These are phyloP conservation scores for Callopanchax toddi DNA, from an alignment of 2,113 vertebrate genomes.

Conservation along the genomic window DNA sequence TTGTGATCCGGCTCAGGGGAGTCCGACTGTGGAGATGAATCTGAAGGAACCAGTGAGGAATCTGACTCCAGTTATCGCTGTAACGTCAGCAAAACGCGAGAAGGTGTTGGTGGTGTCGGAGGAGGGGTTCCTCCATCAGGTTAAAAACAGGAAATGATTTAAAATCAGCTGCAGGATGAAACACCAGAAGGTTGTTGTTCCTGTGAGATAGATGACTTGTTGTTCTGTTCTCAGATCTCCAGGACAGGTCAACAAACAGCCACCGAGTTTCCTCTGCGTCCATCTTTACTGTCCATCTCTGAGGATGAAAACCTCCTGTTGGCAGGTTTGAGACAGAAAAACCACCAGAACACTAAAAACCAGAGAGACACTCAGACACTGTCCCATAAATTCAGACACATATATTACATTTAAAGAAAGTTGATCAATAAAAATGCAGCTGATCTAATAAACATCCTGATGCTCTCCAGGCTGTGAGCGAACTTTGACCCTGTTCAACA, in stretches of 20 bases:
- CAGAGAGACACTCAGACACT: too few species aligned
- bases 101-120: constrained; percentile 74
- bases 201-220: neutral
- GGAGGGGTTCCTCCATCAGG: constrained; percentile 75
- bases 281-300: constrained; percentile 72
- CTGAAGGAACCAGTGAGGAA: constrained; percentile 26
- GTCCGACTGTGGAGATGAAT: constrained; percentile 40
- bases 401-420: too few species aligned
- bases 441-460: too few species aligned
- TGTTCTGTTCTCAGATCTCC: constrained; percentile 72
- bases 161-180: too few species aligned
- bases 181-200: neutral
- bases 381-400: too few species aligned
- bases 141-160: too few species aligned
- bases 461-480: constrained; percentile 77
- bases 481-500: constrained; percentile 68
- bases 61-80: constrained; percentile 44
- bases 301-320: constrained; percentile 81
- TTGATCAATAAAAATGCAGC: too few species aligned
- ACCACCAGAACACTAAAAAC: neutral
- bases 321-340: constrained; percentile 72
- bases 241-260: constrained; percentile 45
- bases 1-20: constrained; percentile 36
- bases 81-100: constrained; percentile 59
- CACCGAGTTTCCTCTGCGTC: constrained; percentile 72